phyloP scores from a whole-genome alignment of 2,888 invertebrate species.

The Apomyelois bistriatella region DNA sequence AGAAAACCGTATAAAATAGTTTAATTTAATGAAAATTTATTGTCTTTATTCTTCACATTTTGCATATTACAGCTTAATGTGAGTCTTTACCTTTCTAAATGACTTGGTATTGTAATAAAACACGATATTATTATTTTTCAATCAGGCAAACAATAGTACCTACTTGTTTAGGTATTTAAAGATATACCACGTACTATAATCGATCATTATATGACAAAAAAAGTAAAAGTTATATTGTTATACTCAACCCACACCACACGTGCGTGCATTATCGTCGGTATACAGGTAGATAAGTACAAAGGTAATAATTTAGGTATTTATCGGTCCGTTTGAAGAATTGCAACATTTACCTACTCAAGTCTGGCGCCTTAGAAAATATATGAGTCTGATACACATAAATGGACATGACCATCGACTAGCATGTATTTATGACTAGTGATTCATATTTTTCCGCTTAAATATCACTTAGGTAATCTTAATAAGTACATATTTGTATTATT shows the following conservation, averaged over 20 bases:
- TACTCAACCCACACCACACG: not conserved
- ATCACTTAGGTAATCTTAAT: no score
- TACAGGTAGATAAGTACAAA: not conserved
- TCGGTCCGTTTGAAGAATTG: slow-evolving; percentile 6
- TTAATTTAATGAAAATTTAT: no score
- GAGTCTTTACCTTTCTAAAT: no score
- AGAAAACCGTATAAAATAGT: no score
- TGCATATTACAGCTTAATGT: no score
- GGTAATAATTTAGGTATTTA: not conserved
- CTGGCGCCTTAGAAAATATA: slow-evolving; percentile 4
- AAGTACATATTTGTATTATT: slow-evolving; percentile 5
- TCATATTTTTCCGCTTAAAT: slow-evolving; percentile 5
- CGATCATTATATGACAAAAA: no score
- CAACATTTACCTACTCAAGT: not conserved
- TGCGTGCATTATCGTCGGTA: not conserved
- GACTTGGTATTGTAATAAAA: no score
- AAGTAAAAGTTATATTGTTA: not conserved
- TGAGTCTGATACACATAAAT: slow-evolving; percentile 4
- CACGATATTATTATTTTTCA: no score
- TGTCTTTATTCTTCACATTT: no score
- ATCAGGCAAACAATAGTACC: no score
- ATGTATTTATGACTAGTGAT: slow-evolving; percentile 8
- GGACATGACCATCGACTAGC: slow-evolving; percentile 3
- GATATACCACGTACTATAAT: no score
- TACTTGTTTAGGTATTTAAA: no score